These are phyloP conservation scores for Heliothis virescens DNA, from an alignment of 1,140 invertebrate species.

Conservation along the genomic window DNA sequence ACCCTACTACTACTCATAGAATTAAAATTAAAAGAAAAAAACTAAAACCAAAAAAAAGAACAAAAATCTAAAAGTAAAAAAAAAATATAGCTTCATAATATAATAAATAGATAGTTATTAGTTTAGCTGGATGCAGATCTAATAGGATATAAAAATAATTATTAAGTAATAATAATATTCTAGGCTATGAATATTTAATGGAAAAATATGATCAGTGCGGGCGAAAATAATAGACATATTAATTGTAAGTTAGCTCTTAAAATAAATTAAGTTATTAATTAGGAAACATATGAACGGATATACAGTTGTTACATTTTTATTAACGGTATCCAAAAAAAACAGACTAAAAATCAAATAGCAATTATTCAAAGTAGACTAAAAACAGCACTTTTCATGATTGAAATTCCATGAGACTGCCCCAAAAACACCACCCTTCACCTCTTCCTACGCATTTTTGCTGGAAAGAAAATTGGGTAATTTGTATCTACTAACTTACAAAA, in stretches of 20 bases:
- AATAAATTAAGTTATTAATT: too few relatives aligned
- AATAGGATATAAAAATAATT: neutral
- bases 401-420: too few relatives aligned
- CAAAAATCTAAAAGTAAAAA: neutral
- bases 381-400: too few relatives aligned
- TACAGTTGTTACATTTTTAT: constrained; percentile 1
- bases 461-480: too few relatives aligned
- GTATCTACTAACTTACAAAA: too few relatives aligned
- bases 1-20: too few relatives aligned
- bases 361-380: too few relatives aligned
- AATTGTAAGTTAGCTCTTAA: neutral
- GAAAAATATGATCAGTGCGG: neutral
- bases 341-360: too few relatives aligned
- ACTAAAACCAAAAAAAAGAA: too few relatives aligned
- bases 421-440: too few relatives aligned
- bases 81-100: neutral
- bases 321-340: neutral
- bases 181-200: neutral
- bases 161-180: neutral
- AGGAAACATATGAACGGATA: neutral
- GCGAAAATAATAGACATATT: neutral
- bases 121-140: neutral
- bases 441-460: too few relatives aligned
- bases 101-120: neutral
- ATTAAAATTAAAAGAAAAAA: too few relatives aligned